Conservation (phyloP, 1,140 invertebrate species). For the Phortica variegata region DNA sequence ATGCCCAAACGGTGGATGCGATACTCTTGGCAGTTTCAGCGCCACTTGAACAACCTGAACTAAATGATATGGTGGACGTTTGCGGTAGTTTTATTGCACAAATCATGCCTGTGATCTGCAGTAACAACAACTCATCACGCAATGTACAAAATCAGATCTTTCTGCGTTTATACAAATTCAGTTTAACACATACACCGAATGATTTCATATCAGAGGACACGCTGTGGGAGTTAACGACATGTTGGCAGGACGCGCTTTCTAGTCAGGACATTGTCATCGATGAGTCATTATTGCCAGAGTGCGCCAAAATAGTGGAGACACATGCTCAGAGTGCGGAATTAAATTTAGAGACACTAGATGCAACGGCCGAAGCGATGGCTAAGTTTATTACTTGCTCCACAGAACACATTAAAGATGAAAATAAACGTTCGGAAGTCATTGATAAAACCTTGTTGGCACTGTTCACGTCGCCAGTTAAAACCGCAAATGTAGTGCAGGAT, state of each 20-base stretch:
- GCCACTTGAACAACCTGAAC: conserved; percentile 36
- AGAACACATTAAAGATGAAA: conserved; percentile 40
- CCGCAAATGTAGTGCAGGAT: conserved; percentile 12
- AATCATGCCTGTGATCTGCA: conserved; percentile 58
- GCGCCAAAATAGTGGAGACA: conserved; percentile 32
- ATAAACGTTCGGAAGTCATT: conserved; percentile 23
- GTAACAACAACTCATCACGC: conserved; percentile 42
- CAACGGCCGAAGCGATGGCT: conserved; percentile 45
- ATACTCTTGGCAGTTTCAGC: conserved; percentile 58
- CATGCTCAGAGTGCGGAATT: conserved; percentile 14
- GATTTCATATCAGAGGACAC: conserved; percentile 58
- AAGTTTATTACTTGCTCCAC: conserved; percentile 47
- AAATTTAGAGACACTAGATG: conserved; percentile 26
- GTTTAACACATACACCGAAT: conserved; percentile 37
- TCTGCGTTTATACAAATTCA: conserved; percentile 57
- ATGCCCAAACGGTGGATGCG: conserved; percentile 57
- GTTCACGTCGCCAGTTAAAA: conserved; percentile 29
- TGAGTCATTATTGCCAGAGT: conserved; percentile 21
- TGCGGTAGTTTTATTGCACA: conserved; percentile 60
- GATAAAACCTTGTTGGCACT: conserved; percentile 30
- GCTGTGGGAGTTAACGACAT: conserved; percentile 60
- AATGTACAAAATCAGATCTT: conserved; percentile 53
- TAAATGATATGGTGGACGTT: conserved; percentile 53
- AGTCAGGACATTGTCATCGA: conserved; percentile 46
- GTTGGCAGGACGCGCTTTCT: conserved; percentile 60